phyloP scores from a whole-genome alignment of 2,113 vertebrate species.

The Festucalex cinctus region DNA sequence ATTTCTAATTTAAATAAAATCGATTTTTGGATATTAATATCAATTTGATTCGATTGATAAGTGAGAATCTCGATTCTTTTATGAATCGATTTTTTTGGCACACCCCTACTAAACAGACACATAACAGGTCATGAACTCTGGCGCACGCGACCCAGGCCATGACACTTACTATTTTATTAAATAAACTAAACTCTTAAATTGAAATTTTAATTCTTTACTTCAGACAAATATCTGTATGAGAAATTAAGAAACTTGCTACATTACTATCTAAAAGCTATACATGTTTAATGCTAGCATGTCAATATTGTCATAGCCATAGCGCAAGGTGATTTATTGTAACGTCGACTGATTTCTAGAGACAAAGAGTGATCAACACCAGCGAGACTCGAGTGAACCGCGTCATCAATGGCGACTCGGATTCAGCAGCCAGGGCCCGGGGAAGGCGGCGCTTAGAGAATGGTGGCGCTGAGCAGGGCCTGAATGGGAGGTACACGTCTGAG shows the following conservation, averaged over 20 bases:
- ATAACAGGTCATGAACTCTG: too few species aligned
- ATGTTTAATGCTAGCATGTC: background rate
- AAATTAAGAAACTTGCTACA: background rate
- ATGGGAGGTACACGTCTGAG: constrained; percentile 70
- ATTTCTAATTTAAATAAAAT: too few species aligned
- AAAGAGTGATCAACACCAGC: constrained; percentile 87
- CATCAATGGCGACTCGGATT: constrained; percentile 83
- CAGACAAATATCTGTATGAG: background rate
- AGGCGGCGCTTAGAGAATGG: constrained; percentile 85
- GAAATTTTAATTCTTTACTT: too few species aligned
- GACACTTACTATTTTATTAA: background rate
- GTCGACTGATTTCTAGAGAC: constrained; percentile 72
- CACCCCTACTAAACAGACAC: too few species aligned
- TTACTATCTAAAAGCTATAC: background rate
- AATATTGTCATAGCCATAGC: background rate
- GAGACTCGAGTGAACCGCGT: constrained; percentile 72
- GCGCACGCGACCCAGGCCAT: too few species aligned
- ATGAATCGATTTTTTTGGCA: too few species aligned
- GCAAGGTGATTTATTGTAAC: background rate
- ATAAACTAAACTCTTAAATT: too few species aligned
- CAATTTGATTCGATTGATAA: too few species aligned
- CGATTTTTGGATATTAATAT: too few species aligned
- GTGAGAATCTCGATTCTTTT: too few species aligned
- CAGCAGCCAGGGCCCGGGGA: constrained; percentile 77
- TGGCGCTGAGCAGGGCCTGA: constrained; percentile 72